Conservation (phyloP, 2,888 invertebrate species). For the Catotricha subobsoleta region DNA sequence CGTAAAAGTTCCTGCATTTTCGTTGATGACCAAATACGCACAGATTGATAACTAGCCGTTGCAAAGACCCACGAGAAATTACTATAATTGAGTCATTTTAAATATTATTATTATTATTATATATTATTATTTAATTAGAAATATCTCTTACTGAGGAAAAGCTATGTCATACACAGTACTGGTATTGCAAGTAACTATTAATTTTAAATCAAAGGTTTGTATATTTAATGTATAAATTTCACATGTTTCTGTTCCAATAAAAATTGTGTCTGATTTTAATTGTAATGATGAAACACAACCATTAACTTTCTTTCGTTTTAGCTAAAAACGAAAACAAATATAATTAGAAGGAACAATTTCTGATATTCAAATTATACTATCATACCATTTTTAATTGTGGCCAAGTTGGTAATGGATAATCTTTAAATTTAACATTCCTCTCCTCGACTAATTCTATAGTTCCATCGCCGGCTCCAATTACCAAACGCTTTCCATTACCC, state of each 20-base stretch:
- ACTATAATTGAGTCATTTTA: slow-evolving; percentile 27
- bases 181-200: slow-evolving; percentile 68
- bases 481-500: slow-evolving; percentile 37
- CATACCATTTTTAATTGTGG: slow-evolving; percentile 37
- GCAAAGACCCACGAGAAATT: slow-evolving; percentile 72
- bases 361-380: slow-evolving; percentile 8
- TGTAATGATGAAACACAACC: slow-evolving; percentile 60
- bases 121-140: not conserved
- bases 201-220: slow-evolving; percentile 43
- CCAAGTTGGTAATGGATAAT: slow-evolving; percentile 34
- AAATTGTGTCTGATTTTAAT: slow-evolving; percentile 38
- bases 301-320: slow-evolving; percentile 38
- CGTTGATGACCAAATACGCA: slow-evolving; percentile 67
- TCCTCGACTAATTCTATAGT: slow-evolving; percentile 53
- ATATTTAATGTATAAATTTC: slow-evolving; percentile 66
- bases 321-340: slow-evolving; percentile 22
- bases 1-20: slow-evolving; percentile 64
- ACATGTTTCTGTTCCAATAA: slow-evolving; percentile 57
- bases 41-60: slow-evolving; percentile 66
- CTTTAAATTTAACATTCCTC: slow-evolving; percentile 30
- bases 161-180: slow-evolving; percentile 60
- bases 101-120: slow-evolving; percentile 9
- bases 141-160: slow-evolving; percentile 56
- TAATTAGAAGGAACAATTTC: not conserved
- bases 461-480: slow-evolving; percentile 78